Evolutionary conservation across 2,113 vertebrate species (phyloP).

Genomic region (Speoplatyrhinus poulsoni): DNA sequence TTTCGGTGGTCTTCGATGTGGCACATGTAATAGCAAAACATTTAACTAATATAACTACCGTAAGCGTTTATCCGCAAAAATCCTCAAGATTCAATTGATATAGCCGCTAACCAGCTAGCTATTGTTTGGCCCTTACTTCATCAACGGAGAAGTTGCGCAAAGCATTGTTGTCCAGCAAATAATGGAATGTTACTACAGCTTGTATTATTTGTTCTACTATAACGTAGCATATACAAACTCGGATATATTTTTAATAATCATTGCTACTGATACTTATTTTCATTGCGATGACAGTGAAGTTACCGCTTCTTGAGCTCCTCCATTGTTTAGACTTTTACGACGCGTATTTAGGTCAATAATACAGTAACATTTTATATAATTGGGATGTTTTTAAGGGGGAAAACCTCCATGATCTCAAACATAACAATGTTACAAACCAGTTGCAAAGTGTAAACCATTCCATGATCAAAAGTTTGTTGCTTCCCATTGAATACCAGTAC

Average conservation of each 20-base stretch:
- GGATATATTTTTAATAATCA: too few relatives aligned
- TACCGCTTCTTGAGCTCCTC: too few relatives aligned
- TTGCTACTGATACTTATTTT: background rate
- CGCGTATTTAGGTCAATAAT: too few relatives aligned
- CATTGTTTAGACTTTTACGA: too few relatives aligned
- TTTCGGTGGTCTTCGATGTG: accelerated
- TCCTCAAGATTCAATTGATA: conserved; percentile 11
- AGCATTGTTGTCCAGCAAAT: conserved; percentile 16
- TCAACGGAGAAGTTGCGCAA: conserved; percentile 52
- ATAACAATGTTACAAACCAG: background rate
- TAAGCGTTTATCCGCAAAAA: background rate
- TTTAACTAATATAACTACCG: too few relatives aligned
- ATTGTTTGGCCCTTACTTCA: conserved; percentile 57
- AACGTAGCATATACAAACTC: background rate
- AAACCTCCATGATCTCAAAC: too few relatives aligned
- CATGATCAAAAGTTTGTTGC: too few relatives aligned
- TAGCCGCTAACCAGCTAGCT: conserved; percentile 52
- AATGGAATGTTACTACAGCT: background rate
- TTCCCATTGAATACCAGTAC: too few relatives aligned
- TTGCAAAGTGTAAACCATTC: background rate
- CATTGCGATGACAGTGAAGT: too few relatives aligned
- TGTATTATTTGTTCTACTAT: background rate
- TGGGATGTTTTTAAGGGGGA: too few relatives aligned
- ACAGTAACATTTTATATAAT: too few relatives aligned
- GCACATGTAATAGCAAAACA: accelerated